A percentile compares a stretch with the other conserved stretches of the same genome.
These are phyloP conservation scores for Chesias legatella DNA, from an alignment of 2,888 invertebrate genomes.

Conservation along the genomic window DNA sequence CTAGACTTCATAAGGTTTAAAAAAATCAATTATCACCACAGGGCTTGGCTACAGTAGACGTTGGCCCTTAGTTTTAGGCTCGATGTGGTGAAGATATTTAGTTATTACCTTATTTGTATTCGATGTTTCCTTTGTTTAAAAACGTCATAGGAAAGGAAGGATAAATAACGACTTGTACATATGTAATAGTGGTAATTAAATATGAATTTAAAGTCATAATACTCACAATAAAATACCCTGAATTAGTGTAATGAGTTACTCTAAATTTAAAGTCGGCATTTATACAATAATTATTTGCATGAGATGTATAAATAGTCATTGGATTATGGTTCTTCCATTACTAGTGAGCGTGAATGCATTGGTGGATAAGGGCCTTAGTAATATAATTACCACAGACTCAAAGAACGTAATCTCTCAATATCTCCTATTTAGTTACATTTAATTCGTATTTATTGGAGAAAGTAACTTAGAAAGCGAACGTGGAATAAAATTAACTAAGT, in stretches of 20 bases:
- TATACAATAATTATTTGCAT: too few relatives aligned
- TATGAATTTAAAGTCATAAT: neutral
- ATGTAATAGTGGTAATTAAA: too few relatives aligned
- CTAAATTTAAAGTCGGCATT: too few relatives aligned
- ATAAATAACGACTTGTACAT: constrained; percentile 10
- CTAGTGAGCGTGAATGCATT: neutral
- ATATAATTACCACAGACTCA: constrained; percentile 20
- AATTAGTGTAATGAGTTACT: too few relatives aligned
- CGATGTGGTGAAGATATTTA: constrained; percentile 57
- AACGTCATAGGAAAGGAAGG: constrained; percentile 30
- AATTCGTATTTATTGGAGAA: constrained; percentile 48
- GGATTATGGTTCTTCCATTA: too few relatives aligned
- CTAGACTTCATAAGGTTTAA: too few relatives aligned
- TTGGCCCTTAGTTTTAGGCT: constrained; percentile 40
- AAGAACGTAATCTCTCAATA: constrained; percentile 15
- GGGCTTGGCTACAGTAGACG: too few relatives aligned
- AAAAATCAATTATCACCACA: too few relatives aligned
- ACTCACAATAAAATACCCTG: too few relatives aligned
- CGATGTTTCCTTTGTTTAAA: constrained; percentile 55
- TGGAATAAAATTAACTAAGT: constrained; percentile 22
- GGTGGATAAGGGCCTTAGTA: constrained; percentile 24
- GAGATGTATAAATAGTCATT: too few relatives aligned
- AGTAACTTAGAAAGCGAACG: constrained; percentile 31
- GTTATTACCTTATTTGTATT: constrained; percentile 66
- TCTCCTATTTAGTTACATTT: constrained; percentile 29